Evolutionary conservation across 2,888 invertebrate genomes (phyloP).

Genomic region (Apotomis betuletana): DNA sequence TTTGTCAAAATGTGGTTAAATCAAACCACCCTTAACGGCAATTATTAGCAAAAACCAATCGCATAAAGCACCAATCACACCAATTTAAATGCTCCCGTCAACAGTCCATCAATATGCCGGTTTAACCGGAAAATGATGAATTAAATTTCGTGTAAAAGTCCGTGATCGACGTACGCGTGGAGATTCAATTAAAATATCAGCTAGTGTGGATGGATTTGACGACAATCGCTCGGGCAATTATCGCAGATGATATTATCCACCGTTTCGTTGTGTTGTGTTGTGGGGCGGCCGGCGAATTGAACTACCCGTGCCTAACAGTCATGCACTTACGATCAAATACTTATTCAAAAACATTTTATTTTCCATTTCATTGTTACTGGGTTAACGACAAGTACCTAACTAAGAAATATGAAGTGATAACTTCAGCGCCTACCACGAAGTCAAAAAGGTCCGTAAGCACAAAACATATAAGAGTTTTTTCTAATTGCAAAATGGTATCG

Average conservation of each 20-base stretch:
- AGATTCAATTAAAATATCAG: slow-evolving; percentile 65
- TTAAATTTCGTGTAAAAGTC: slow-evolving; percentile 63
- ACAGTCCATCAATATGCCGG: slow-evolving; percentile 60
- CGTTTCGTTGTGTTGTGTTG: background rate
- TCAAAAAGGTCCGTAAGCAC: no score
- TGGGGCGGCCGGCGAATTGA: background rate
- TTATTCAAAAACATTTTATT: no score
- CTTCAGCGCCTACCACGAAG: no score
- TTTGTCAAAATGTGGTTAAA: slow-evolving; percentile 17
- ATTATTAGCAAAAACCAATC: slow-evolving; percentile 54
- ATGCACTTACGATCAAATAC: no score
- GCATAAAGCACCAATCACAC: slow-evolving; percentile 53
- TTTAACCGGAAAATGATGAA: slow-evolving; percentile 64
- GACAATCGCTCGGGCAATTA: slow-evolving; percentile 41
- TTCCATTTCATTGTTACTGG: no score
- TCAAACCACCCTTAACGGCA: slow-evolving; percentile 48
- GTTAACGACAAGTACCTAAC: no score
- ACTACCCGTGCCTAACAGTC: no score
- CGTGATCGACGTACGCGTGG: slow-evolving; percentile 53
- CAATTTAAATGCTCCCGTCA: slow-evolving; percentile 58
- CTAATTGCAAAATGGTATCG: no score
- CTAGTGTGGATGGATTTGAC: slow-evolving; percentile 47
- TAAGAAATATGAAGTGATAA: no score
- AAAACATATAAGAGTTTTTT: no score
- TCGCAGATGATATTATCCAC: slow-evolving; percentile 37